A percentile compares a stretch with the other conserved stretches of the same genome.
These are phyloP conservation scores for Caranx melampygus DNA, from an alignment of 2,113 vertebrate genomes.

Conservation along the genomic window DNA sequence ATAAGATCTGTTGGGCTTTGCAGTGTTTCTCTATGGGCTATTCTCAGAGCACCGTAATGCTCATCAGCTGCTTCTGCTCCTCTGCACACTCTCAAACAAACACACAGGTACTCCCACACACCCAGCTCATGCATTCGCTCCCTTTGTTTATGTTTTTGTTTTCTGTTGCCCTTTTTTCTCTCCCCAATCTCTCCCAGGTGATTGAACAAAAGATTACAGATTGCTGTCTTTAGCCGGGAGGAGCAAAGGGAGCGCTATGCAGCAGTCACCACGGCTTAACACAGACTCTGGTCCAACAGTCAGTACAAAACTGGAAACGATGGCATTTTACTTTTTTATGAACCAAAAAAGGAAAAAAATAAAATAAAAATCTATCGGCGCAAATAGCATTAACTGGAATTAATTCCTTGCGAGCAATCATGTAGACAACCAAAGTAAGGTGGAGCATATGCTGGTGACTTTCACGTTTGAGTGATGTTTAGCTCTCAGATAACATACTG, in stretches of 20 bases:
- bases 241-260: constrained; percentile 46
- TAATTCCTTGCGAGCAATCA: constrained; percentile 5
- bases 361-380: constrained; percentile 3
- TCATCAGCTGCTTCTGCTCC: constrained; percentile 45
- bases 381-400: not conserved
- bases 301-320: constrained; percentile 18
- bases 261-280: constrained; percentile 43
- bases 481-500: constrained; percentile 38
- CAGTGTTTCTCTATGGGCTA: constrained; percentile 48
- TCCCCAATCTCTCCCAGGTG: constrained; percentile 49
- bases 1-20: constrained; percentile 51
- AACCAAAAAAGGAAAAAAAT: too few relatives aligned
- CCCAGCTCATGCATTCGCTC: constrained; percentile 31
- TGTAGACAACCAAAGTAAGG: constrained; percentile 27
- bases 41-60: constrained; percentile 45
- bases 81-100: constrained; percentile 28
- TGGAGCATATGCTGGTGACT: constrained; percentile 1
- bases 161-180: constrained; percentile 36
- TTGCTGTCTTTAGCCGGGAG: constrained; percentile 59
- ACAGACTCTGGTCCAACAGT: constrained; percentile 27
- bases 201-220: constrained; percentile 74
- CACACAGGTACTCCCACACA: constrained; percentile 23
- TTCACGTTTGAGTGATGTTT: constrained; percentile 50
- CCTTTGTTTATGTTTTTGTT: constrained; percentile 51
- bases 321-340: not conserved